These are phyloP conservation scores for Lasioglossum pauxillum DNA, from an alignment of 2,888 invertebrate genomes.

Conservation along the genomic window DNA sequence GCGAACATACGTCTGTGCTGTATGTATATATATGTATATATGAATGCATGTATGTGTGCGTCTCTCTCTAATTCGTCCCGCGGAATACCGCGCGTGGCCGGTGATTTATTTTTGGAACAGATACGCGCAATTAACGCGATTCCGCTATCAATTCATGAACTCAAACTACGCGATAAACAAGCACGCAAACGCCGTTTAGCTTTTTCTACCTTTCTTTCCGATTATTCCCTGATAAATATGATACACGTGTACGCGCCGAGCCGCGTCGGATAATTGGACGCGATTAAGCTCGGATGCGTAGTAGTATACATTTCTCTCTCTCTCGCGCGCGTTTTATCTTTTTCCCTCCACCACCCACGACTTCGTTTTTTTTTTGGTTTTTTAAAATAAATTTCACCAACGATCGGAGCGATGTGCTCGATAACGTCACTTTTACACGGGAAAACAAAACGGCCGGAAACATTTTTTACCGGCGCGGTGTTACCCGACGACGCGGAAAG, in stretches of 20 bases:
- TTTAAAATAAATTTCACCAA: constrained; percentile 10
- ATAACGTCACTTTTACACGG: constrained; percentile 1
- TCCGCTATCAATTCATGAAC: constrained; percentile 55
- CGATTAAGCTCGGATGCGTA: not conserved
- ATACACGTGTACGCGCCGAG: not conserved
- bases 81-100: constrained; percentile 17
- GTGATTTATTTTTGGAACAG: constrained; percentile 60
- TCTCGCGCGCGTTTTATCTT: not conserved
- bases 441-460: not conserved
- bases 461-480: not conserved
- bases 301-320: not conserved
- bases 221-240: not conserved
- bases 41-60: not conserved
- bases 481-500: not conserved
- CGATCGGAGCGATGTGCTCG: not conserved
- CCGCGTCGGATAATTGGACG: constrained; percentile 58
- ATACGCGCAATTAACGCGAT: constrained; percentile 65
- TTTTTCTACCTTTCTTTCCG: constrained; percentile 31
- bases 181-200: constrained; percentile 40
- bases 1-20: not conserved
- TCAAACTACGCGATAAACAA: constrained; percentile 54
- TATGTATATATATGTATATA: too few relatives aligned
- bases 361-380: not conserved
- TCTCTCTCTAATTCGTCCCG: constrained; percentile 19
- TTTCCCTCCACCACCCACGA: not conserved